These are phyloP conservation scores for Pogonocichla stellata DNA, from an alignment of 2,113 vertebrate genomes.

Conservation along the genomic window DNA sequence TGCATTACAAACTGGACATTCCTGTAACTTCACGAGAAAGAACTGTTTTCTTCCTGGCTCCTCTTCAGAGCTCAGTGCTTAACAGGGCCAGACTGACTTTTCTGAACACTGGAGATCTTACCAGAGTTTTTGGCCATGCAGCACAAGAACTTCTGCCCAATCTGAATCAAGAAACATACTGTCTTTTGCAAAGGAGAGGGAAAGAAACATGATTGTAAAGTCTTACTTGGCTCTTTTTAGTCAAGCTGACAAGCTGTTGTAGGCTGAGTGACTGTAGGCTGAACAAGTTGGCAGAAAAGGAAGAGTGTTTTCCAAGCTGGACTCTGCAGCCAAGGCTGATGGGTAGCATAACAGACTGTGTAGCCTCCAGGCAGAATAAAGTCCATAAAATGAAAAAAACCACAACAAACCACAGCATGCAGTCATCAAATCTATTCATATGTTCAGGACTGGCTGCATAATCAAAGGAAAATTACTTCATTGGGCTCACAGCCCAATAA, in stretches of 20 bases:
- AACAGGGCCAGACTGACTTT: background rate
- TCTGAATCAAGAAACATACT: background rate
- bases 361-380: constrained; percentile 39
- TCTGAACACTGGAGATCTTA: background rate
- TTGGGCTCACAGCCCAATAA: constrained; percentile 9
- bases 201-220: background rate
- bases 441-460: background rate
- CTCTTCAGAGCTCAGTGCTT: constrained; percentile 7
- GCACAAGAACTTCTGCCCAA: constrained; percentile 6
- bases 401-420: background rate
- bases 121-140: background rate
- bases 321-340: background rate
- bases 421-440: constrained; percentile 35
- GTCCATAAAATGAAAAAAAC: background rate
- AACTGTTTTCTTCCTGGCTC: constrained; percentile 16
- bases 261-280: constrained; percentile 15
- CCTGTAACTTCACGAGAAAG: background rate
- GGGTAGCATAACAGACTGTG: constrained; percentile 19
- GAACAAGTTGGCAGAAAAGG: constrained; percentile 29
- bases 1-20: background rate
- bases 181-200: background rate
- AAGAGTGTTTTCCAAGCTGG: background rate
- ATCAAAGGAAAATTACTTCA: constrained; percentile 53
- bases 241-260: constrained; percentile 23
- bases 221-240: background rate